Base-by-base conservation (phyloP, 2,113 vertebrate species). In the Macaca nemestrina region DNA sequence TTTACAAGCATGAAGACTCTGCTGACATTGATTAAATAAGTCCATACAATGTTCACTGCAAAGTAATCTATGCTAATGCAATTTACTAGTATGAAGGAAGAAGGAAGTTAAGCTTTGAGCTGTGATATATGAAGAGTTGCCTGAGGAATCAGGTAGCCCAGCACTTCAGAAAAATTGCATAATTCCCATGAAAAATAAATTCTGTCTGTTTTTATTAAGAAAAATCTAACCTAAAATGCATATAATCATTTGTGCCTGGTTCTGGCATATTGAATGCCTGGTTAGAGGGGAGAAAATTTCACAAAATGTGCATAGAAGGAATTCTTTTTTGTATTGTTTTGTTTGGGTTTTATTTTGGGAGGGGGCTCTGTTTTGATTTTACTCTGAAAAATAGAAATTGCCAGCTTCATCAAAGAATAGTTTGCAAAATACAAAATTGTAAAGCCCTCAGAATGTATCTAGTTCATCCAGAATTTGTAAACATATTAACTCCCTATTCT, bases 391-490 rank as follows among this genome's bases (percentile, higher is more conserved):
- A 90, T 6, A 95, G 59, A 92, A 79, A 90, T 50, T 30, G 61
- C 95, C 95, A 89, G 91, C 80, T 97, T 48, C 17, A 59, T 86
- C 93, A 90, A 97, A 95, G 73, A 89, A 68, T 73, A 96, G 55
- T 96, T 96, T 97, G 96, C 86, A 94, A 97, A 97, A 98, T 90
- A 87, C 92, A 88, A 83, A 97, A 92, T 85, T 91, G 45, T 95
- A 98, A 89, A 95, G 84, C 95, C 98, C 86, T 98, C 64, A 94
- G 72, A 96, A 94, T 73, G 81, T 96, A 96, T 80, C 95, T 75
- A 95, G 90, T 82, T 97, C 95, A 98, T 97, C 94, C 98, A 98
- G 98, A 97, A 97, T 94, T 95, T 97, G 88, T 98, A 98, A 98
- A 98, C 81, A 96, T 96, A 94, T 98, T 98, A 97, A 98, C 93